Evolutionary conservation across 2,888 invertebrate genomes (phyloP), one percentile per base, ranked within the genome.

Genomic region (Electrophaes corylata): DNA sequence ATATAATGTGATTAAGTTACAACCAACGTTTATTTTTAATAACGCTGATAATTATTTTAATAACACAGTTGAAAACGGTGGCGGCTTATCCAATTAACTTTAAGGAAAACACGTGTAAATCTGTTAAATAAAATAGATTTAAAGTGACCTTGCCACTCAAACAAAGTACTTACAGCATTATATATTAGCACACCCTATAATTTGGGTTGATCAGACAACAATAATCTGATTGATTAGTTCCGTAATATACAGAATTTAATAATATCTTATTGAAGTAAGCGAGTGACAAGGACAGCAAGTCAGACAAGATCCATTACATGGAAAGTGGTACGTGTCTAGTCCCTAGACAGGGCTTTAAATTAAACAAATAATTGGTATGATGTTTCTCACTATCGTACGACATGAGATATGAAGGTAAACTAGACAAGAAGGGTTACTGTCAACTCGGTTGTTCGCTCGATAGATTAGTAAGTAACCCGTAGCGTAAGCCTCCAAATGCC

Each of bases 251-350:
- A 60, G 66, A 65, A 66, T 71, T 65, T 71, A 66, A 69, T 71
- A 63, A 65, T 12, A 14, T 26, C 37, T 58, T 67, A 58, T 62
- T 56, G 12, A 48, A 29, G 12, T 12, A 41, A 73, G 71, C 64
- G 71, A 74, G 78, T 65, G 71, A 72, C 45, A 72, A 73, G 76
- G 75, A 78, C 75, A 71, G 71, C 79, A 47, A 64, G 83, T 80
- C 75, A 72, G 73, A 79, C 83, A 63, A 71, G 71, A 70, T 60
- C 65, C 62, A 69, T 65, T 69, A 66, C 69, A 61, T 69, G 66
- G 70, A 69, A 66, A 72, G 66, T 65, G 49, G 72, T 57, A 55
- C 56, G 53, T 45, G 40, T 60, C 67, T 62, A 40, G 65, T 69
- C 72, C 73, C 74, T 73, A 71, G 71, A 73, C 71, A 73, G 69